Percentiles rank a stretch among this genome's conserved stretches.
These are phyloP conservation scores for Clavelina lepadiformis DNA, from an alignment of 23 tunicate genomes.

Conservation along the genomic window DNA sequence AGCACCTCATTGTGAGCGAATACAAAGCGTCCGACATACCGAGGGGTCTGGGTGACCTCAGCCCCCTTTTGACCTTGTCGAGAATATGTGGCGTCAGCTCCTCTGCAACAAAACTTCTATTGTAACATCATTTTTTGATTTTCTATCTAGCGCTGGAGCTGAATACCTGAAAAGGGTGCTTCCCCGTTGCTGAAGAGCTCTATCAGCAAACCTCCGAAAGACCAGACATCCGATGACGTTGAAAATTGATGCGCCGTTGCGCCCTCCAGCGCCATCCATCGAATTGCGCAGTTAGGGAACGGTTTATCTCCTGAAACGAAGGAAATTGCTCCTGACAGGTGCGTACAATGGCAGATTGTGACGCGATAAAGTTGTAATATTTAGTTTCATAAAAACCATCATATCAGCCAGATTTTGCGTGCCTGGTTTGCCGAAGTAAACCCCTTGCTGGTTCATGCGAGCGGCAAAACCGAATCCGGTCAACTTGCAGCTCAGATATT, in stretches of 20 bases:
- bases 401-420: no score
- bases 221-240: conserved; percentile 55
- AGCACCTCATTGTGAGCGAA: conserved; percentile 15
- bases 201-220: conserved; percentile 24
- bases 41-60: not conserved
- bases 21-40: conserved; percentile 4
- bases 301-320: not conserved
- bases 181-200: conserved; percentile 64
- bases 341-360: not conserved
- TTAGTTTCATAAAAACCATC: not conserved
- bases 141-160: no score
- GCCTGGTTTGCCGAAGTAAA: conserved; percentile 17
- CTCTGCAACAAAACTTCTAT: conserved; percentile 1
- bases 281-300: not conserved
- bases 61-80: conserved; percentile 2
- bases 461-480: conserved; percentile 31
- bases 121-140: not conserved
- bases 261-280: conserved; percentile 66
- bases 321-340: no score
- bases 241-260: conserved; percentile 36
- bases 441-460: conserved; percentile 15
- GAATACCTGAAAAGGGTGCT: conserved; percentile 44
- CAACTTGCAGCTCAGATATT: conserved; percentile 30
- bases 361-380: not conserved
- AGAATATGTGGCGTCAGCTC: conserved; percentile 15